Evolutionary conservation across 2,888 invertebrate species (phyloP).

Genomic region (Hypolimnas misippus): DNA sequence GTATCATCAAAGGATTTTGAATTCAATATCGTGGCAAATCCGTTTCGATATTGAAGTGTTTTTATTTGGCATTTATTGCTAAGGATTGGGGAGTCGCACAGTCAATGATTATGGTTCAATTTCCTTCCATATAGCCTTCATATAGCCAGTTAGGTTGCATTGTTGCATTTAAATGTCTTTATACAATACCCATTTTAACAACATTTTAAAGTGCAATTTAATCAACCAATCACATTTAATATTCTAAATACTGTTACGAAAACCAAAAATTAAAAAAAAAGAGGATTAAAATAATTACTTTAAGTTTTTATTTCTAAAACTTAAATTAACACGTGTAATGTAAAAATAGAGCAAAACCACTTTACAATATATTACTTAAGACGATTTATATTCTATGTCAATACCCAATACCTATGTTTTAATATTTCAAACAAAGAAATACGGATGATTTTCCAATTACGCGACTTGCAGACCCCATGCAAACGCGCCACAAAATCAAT

Average conservation of each 20-base stretch:
- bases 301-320: too few relatives aligned
- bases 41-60: constrained; percentile 57
- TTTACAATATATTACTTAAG: too few relatives aligned
- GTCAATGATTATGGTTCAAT: constrained; percentile 56
- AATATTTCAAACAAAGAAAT: too few relatives aligned
- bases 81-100: constrained; percentile 53
- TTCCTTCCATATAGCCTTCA: constrained; percentile 49
- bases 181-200: neutral
- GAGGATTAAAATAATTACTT: too few relatives aligned
- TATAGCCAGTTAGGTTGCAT: constrained; percentile 32
- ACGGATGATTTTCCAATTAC: neutral
- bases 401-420: too few relatives aligned
- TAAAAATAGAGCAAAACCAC: too few relatives aligned
- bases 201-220: constrained; percentile 6
- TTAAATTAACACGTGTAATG: too few relatives aligned
- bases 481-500: constrained; percentile 25
- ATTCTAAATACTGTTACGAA: too few relatives aligned
- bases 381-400: too few relatives aligned
- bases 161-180: constrained; percentile 19
- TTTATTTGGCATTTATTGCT: constrained; percentile 60
- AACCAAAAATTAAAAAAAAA: too few relatives aligned
- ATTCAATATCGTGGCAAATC: constrained; percentile 61
- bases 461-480: neutral
- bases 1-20: constrained; percentile 55
- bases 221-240: too few relatives aligned